phyloP scores from a whole-genome alignment of 2,113 vertebrate species.

The Leiothrix lutea region DNA sequence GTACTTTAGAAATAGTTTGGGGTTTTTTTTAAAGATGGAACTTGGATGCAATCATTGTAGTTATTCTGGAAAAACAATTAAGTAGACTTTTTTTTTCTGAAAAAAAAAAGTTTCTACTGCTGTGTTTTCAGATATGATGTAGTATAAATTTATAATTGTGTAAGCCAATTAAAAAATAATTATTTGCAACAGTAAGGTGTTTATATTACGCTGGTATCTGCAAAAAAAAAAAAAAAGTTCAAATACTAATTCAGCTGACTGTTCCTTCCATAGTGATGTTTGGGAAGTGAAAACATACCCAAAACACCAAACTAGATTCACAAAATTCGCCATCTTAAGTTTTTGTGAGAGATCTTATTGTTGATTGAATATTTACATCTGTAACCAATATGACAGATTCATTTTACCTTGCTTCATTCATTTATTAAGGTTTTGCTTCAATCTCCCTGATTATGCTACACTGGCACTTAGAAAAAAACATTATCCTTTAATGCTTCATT shows the following conservation, averaged over 20 bases:
- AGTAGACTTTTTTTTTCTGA: not conserved
- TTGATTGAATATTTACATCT: not conserved
- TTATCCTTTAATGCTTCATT: not conserved
- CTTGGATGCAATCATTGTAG: not conserved
- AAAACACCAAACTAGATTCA: not conserved
- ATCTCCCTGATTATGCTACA: not conserved
- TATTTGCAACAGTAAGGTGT: not conserved
- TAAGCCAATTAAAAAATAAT: not conserved
- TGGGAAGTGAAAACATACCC: not conserved
- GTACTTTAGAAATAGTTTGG: not conserved
- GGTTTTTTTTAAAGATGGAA: not conserved
- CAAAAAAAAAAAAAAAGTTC: too few species aligned
- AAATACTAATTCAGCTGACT: not conserved
- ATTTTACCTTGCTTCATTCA: not conserved
- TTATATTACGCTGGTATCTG: not conserved
- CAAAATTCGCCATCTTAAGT: not conserved
- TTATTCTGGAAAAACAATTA: not conserved
- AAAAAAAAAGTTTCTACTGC: not conserved
- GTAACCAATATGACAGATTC: not conserved
- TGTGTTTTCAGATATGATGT: not conserved
- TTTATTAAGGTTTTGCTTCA: not conserved
- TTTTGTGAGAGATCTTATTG: not conserved
- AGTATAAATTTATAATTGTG: not conserved
- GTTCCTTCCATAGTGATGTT: not conserved
- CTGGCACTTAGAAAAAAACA: not conserved